Evolutionary conservation across 1,140 invertebrate genomes (phyloP).

Genomic region (Drosophila pruinosa): DNA sequence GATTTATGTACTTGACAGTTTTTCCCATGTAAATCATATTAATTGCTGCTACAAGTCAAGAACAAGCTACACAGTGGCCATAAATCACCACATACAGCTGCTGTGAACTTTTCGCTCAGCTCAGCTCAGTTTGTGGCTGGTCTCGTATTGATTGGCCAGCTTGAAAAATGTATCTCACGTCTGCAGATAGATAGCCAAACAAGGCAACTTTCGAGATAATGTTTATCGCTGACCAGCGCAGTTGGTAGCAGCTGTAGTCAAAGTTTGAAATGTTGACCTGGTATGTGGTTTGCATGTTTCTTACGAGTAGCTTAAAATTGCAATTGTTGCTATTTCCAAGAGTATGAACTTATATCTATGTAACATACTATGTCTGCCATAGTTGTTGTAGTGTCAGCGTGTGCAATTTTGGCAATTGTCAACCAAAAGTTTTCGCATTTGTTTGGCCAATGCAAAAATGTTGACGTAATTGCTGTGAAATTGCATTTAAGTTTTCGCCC

Average conservation of each 20-base stretch:
- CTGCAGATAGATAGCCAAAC: slow-evolving; percentile 44
- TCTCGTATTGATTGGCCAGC: slow-evolving; percentile 62
- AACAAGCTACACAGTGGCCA: slow-evolving; percentile 47
- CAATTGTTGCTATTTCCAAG: slow-evolving; percentile 40
- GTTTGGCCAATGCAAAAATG: slow-evolving; percentile 45
- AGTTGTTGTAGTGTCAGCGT: not conserved
- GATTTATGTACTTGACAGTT: slow-evolving; percentile 49
- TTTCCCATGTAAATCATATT: slow-evolving; percentile 80
- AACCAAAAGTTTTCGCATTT: slow-evolving; percentile 67
- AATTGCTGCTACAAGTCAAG: slow-evolving; percentile 64
- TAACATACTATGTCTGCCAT: not conserved
- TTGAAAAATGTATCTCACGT: slow-evolving; percentile 66
- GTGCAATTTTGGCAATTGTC: slow-evolving; percentile 66
- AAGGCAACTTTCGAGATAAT: slow-evolving; percentile 73
- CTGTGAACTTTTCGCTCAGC: slow-evolving; percentile 31
- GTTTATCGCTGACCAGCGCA: slow-evolving; percentile 63
- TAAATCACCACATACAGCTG: slow-evolving; percentile 68
- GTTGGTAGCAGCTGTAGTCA: slow-evolving; percentile 41
- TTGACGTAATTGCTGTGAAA: slow-evolving; percentile 72
- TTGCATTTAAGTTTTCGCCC: slow-evolving; percentile 47
- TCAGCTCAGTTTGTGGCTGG: slow-evolving; percentile 30
- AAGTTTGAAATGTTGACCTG: slow-evolving; percentile 65
- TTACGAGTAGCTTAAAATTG: slow-evolving; percentile 53
- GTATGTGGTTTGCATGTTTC: slow-evolving; percentile 77
- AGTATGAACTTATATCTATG: not conserved